Evolutionary conservation across 2,797 vertebrate species (phyloP).

Genomic region (Paramormyrops hopkinsi): DNA sequence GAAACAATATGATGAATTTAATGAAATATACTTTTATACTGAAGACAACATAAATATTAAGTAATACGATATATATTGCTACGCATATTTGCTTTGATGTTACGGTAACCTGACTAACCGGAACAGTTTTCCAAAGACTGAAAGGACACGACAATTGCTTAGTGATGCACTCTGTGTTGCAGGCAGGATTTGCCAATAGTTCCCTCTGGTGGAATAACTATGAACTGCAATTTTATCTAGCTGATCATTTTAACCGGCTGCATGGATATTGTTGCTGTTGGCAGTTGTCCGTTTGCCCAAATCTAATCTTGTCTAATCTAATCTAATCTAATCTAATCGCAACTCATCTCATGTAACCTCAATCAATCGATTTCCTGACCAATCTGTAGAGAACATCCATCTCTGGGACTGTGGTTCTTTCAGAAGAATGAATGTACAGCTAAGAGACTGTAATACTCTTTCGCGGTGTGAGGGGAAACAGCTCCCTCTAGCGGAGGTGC

Average conservation of each 20-base stretch:
- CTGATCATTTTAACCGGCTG: background rate
- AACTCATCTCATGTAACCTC: conserved; percentile 35
- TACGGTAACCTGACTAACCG: background rate
- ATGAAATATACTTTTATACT: background rate
- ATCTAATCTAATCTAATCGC: background rate
- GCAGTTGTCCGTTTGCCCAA: conserved; percentile 28
- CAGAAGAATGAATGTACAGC: background rate
- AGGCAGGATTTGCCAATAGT: conserved; percentile 15
- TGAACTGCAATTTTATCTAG: conserved; percentile 12
- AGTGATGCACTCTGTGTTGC: background rate
- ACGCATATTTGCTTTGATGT: background rate
- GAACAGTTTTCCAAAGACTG: background rate
- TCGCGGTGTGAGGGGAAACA: background rate
- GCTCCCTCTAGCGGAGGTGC: background rate
- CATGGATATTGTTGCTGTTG: background rate
- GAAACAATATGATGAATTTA: background rate
- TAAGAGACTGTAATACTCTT: background rate
- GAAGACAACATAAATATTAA: background rate
- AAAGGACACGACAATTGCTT: background rate
- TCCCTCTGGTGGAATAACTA: conserved; percentile 44
- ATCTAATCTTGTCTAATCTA: background rate
- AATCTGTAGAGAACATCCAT: background rate
- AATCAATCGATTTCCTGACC: background rate
- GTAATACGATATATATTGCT: background rate
- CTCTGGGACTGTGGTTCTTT: background rate